Conservation (phyloP, 2,113 vertebrate species). For the Corythoichthys intestinalis region DNA sequence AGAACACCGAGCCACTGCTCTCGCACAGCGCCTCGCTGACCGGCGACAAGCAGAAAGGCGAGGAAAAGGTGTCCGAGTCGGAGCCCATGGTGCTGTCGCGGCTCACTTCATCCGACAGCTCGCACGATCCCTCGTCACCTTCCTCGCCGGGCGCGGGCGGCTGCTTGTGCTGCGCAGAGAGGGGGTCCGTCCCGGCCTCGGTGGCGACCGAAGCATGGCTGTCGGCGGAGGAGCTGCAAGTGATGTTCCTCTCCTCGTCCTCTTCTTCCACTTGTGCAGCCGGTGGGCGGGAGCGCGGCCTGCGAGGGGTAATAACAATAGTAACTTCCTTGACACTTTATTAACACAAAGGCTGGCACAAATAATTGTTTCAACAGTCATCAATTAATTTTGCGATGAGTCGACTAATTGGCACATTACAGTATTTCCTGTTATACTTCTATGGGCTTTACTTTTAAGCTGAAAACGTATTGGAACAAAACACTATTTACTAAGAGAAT, state of each 20-base stretch:
- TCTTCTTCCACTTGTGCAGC: constrained; percentile 70
- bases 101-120: constrained; percentile 89
- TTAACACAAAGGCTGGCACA: not conserved
- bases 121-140: constrained; percentile 83
- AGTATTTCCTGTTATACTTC: too few relatives aligned
- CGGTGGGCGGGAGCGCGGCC: constrained; percentile 44
- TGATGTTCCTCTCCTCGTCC: constrained; percentile 66
- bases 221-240: constrained; percentile 55
- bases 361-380: not conserved
- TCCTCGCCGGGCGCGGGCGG: constrained; percentile 65
- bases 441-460: too few relatives aligned
- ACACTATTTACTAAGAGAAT: too few relatives aligned
- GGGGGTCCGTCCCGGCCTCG: constrained; percentile 33
- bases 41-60: constrained; percentile 93
- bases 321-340: not conserved
- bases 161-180: constrained; percentile 49
- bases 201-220: constrained; percentile 58
- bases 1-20: constrained; percentile 82
- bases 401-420: too few relatives aligned
- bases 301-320: constrained; percentile 7
- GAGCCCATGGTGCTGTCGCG: constrained; percentile 92
- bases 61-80: constrained; percentile 92
- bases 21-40: constrained; percentile 86
- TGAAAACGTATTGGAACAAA: too few relatives aligned
- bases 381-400: too few relatives aligned